Percentiles rank a stretch among this genome's conserved stretches.
phyloP scores from a whole-genome alignment of 2,113 vertebrate species.

The Cryptomyrus ogoouensis region DNA sequence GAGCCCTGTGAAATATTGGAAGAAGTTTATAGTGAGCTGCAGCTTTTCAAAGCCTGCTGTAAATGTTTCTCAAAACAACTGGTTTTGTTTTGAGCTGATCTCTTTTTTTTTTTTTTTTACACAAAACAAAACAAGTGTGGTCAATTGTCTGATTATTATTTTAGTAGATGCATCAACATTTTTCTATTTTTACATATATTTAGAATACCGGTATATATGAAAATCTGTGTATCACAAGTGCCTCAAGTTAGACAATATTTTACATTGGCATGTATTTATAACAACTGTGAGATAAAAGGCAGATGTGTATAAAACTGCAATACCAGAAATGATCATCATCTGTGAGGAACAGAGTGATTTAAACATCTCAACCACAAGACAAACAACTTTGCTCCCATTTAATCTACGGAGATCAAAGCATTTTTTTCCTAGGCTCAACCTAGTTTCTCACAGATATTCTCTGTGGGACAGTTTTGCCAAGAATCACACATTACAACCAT shows the following conservation, averaged over 20 bases:
- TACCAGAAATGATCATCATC: neutral
- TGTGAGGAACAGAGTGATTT: slow-evolving; percentile 18
- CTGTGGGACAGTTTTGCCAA: neutral
- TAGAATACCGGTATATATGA: neutral
- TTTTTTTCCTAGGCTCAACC: neutral
- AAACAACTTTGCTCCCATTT: slow-evolving; percentile 21
- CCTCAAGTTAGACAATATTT: neutral
- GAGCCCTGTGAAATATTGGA: slow-evolving; percentile 38
- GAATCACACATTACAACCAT: slow-evolving; percentile 1
- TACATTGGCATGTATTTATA: neutral
- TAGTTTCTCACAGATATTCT: slow-evolving; percentile 17
- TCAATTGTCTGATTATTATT: neutral
- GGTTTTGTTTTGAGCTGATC: neutral
- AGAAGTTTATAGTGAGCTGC: slow-evolving; percentile 21
- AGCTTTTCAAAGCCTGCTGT: slow-evolving; percentile 10
- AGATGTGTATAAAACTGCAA: neutral
- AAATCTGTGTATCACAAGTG: neutral
- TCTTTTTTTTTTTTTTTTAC: neutral
- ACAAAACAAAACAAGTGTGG: neutral
- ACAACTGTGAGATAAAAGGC: neutral
- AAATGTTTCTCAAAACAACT: slow-evolving; percentile 21
- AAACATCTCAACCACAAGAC: slow-evolving; percentile 22
- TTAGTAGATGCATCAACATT: neutral
- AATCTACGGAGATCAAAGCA: slow-evolving; percentile 27
- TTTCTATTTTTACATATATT: neutral